A percentile compares a stretch with the other conserved stretches of the same genome.
Evolutionary conservation across 1,140 invertebrate species (phyloP).

Genomic region (Oryzaephilus surinamensis): DNA sequence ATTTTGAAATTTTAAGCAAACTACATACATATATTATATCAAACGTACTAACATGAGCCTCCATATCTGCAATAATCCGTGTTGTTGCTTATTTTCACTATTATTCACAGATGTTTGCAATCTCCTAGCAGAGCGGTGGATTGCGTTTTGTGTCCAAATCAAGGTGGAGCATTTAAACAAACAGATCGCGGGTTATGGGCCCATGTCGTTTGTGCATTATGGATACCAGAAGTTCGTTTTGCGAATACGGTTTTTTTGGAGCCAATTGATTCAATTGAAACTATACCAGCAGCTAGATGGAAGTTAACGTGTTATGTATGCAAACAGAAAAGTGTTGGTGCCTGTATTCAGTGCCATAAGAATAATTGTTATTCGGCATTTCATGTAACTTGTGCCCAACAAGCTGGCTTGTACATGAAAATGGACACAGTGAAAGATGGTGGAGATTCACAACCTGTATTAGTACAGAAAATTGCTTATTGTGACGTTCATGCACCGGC

Average conservation of each 20-base stretch:
- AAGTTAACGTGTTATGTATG: conserved; percentile 94
- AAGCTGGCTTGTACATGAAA: conserved; percentile 90
- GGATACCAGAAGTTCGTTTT: conserved; percentile 98
- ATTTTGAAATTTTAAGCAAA: too few relatives aligned
- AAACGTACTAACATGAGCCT: too few relatives aligned
- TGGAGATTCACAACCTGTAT: conserved; percentile 51
- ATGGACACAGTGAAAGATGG: conserved; percentile 80
- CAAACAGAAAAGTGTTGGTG: conserved; percentile 85
- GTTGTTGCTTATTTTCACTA: too few relatives aligned
- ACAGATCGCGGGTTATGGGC: conserved; percentile 95
- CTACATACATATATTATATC: too few relatives aligned
- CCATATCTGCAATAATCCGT: too few relatives aligned
- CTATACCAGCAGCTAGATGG: conserved; percentile 91
- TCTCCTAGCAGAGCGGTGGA: conserved; percentile 92
- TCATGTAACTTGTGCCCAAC: conserved; percentile 97
- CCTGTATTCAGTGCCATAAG: conserved; percentile 97
- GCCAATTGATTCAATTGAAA: conserved; percentile 92
- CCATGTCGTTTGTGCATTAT: conserved; percentile 96
- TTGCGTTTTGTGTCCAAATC: conserved; percentile 95
- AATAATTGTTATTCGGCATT: conserved; percentile 95
- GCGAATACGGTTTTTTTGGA: conserved; percentile 96
- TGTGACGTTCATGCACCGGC: conserved; percentile 89
- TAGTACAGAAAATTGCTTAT: conserved; percentile 91
- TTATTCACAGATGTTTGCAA: conserved; percentile 82
- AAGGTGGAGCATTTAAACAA: conserved; percentile 97